phyloP scores from a whole-genome alignment of 2,888 invertebrate genomes.

The Clanis bilineata region DNA sequence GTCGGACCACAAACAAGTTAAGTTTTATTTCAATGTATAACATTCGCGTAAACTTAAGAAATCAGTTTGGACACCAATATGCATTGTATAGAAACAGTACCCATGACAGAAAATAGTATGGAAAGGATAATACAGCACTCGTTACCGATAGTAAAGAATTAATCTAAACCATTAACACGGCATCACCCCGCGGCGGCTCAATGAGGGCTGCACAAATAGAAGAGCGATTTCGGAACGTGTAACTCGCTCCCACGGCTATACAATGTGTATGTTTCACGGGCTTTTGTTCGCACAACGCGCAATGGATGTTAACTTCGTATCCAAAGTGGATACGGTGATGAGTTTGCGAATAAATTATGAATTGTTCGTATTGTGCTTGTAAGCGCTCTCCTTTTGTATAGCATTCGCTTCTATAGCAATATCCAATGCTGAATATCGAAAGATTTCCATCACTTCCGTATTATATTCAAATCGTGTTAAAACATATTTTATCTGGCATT shows the following conservation, averaged over 20 bases:
- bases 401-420: not conserved
- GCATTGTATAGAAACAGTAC: too few species aligned
- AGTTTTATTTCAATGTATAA: too few species aligned
- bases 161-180: not conserved
- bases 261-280: slow-evolving; percentile 27
- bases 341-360: slow-evolving; percentile 62
- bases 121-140: not conserved
- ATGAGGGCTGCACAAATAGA: slow-evolving; percentile 48
- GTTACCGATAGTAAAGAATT: slow-evolving; percentile 7
- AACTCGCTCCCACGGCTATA: slow-evolving; percentile 37
- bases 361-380: slow-evolving; percentile 32
- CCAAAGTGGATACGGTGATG: slow-evolving; percentile 54
- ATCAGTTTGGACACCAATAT: too few species aligned
- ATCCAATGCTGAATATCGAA: not conserved
- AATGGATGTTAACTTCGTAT: slow-evolving; percentile 51
- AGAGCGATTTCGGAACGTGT: slow-evolving; percentile 44
- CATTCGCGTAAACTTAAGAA: too few species aligned
- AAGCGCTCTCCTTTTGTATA: not conserved
- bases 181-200: slow-evolving; percentile 27
- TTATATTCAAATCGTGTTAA: not conserved
- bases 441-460: not conserved
- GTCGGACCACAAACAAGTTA: too few species aligned
- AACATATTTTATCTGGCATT: not conserved
- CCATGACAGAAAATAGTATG: too few species aligned
- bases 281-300: slow-evolving; percentile 40